These are phyloP conservation scores for Cassiopea andromeda DNA, from an alignment of 30 jellyfish, hydroid and myxozoan species.

Conservation along the genomic window DNA sequence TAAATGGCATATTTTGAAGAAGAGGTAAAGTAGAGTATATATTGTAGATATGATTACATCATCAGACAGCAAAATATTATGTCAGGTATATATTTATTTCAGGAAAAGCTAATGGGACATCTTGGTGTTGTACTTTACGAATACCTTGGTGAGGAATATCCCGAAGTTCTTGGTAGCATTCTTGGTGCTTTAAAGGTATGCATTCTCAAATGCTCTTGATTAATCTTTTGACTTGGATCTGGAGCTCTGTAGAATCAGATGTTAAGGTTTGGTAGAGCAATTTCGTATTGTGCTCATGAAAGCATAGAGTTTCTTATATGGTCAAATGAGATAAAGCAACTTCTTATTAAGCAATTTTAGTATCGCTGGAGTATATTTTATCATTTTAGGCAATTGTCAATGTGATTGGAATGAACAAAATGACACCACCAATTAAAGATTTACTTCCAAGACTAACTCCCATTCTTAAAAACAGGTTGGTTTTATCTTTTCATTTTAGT, in stretches of 20 bases:
- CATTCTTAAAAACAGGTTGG: conserved; percentile 94
- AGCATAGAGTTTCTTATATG: too few species aligned
- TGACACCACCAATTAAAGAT: conserved; percentile 99
- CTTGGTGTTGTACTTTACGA: conserved; percentile 99
- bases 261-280: too few species aligned
- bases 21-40: too few species aligned
- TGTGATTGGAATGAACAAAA: conserved; percentile 99
- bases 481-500: not conserved
- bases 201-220: not conserved
- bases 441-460: conserved; percentile 98
- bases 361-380: too few species aligned
- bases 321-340: too few species aligned
- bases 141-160: conserved; percentile 99
- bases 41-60: not conserved
- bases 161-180: conserved; percentile 99
- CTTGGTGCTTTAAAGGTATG: conserved; percentile 98
- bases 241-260: too few species aligned
- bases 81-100: not conserved
- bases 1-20: too few species aligned
- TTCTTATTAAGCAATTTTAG: too few species aligned
- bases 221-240: too few species aligned
- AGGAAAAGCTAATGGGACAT: conserved; percentile 99
- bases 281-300: not conserved
- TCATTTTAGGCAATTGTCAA: conserved; percentile 86
- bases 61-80: too few species aligned